Evolutionary conservation across 2,797 vertebrate genomes (phyloP).

Genomic region (Lutjanus argentimaculatus): DNA sequence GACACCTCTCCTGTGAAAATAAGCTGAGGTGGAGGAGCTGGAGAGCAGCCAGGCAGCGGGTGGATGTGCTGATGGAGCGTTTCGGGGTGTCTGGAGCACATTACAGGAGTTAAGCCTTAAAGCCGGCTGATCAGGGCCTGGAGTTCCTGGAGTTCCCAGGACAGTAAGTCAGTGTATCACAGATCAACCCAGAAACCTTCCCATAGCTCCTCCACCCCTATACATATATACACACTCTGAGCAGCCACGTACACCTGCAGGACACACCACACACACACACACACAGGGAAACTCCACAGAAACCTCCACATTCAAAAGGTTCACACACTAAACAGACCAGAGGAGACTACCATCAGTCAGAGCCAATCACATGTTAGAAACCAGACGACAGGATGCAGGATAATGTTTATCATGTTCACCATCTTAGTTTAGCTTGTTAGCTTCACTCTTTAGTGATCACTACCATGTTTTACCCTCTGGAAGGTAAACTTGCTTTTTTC

Average conservation of each 20-base stretch:
- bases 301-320: too few relatives aligned
- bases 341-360: too few relatives aligned
- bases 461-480: too few relatives aligned
- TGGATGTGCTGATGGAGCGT: constrained; percentile 68
- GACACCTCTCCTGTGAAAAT: constrained; percentile 56
- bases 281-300: too few relatives aligned
- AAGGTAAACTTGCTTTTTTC: too few relatives aligned
- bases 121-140: constrained; percentile 51
- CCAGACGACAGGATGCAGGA: too few relatives aligned
- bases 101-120: constrained; percentile 69
- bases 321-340: too few relatives aligned
- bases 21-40: constrained; percentile 51
- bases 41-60: constrained; percentile 43
- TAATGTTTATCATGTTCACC: too few relatives aligned
- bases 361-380: too few relatives aligned
- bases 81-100: constrained; percentile 68
- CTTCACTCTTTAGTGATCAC: too few relatives aligned
- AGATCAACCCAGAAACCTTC: constrained; percentile 47
- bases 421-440: too few relatives aligned
- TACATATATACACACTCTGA: constrained; percentile 19
- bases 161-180: constrained; percentile 56
- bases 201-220: constrained; percentile 10
- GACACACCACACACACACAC: neutral
- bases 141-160: constrained; percentile 54
- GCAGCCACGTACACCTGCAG: constrained; percentile 5